These are phyloP conservation scores for Pogoniulus pusillus DNA, from an alignment of 2,797 vertebrate species.

Conservation along the genomic window DNA sequence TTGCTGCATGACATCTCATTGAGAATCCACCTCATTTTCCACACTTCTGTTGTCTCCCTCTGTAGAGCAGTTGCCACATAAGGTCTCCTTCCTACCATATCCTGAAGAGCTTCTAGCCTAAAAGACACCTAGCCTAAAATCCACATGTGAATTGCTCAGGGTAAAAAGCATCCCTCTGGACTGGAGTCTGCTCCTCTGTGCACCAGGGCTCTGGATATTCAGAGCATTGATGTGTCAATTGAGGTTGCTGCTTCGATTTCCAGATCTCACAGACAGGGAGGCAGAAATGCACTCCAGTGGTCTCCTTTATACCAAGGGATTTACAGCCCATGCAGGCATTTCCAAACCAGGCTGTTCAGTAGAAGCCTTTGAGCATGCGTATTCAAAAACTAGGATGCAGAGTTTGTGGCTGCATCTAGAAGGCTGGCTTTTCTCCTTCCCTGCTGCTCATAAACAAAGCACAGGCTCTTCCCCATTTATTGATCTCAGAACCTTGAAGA, in stretches of 20 bases:
- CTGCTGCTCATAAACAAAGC: background rate
- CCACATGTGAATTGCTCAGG: background rate
- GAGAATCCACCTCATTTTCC: background rate
- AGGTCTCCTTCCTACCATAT: background rate
- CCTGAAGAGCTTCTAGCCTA: background rate
- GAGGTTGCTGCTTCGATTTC: background rate
- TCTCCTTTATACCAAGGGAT: background rate
- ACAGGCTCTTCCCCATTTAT: background rate
- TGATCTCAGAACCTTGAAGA: background rate
- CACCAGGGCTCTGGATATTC: background rate
- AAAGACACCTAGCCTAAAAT: too few relatives aligned
- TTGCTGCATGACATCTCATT: background rate
- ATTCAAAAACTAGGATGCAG: background rate
- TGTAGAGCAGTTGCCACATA: rapidly evolving
- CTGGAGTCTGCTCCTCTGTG: background rate
- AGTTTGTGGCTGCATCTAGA: background rate
- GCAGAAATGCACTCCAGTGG: background rate
- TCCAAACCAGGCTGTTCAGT: background rate
- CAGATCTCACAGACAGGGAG: background rate
- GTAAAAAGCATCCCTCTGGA: background rate
- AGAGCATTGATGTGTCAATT: too few relatives aligned
- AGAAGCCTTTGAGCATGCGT: background rate
- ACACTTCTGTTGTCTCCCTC: background rate
- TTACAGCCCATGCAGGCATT: background rate
- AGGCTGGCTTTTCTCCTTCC: background rate